Conservation (phyloP, 2,113 vertebrate genomes). For the Charadrius vociferus region DNA sequence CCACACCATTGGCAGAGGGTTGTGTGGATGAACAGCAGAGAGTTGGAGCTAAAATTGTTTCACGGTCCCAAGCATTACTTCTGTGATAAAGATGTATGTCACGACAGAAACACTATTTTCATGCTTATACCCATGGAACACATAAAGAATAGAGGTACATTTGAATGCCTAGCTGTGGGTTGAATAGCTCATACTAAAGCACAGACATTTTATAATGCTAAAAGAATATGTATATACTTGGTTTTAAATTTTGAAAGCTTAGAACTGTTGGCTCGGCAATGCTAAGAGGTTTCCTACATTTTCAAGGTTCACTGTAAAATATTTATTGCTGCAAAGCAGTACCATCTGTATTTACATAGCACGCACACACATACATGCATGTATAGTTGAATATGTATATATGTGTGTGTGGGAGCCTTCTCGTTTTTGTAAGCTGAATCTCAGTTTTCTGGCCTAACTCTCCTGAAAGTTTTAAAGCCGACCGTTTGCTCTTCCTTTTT, state of each 20-base stretch:
- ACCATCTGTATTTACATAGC: not conserved
- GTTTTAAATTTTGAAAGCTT: not conserved
- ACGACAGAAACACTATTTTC: not conserved
- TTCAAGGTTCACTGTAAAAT: not conserved
- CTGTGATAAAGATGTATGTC: not conserved
- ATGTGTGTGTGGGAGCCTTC: not conserved
- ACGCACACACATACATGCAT: fast-evolving
- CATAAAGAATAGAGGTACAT: not conserved
- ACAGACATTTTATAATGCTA: not conserved
- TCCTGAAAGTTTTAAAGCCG: not conserved
- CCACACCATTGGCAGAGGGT: not conserved
- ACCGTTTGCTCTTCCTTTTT: slow-evolving; percentile 3
- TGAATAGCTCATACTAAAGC: not conserved
- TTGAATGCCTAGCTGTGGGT: not conserved
- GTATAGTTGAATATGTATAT: not conserved
- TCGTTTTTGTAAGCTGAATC: not conserved
- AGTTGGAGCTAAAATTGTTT: not conserved
- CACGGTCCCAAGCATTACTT: not conserved
- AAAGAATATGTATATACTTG: not conserved
- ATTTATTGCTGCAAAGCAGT: not conserved
- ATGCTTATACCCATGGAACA: not conserved
- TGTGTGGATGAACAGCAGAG: not conserved
- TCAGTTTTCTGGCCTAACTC: not conserved
- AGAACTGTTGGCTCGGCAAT: not conserved
- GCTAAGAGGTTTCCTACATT: not conserved